phyloP scores from a whole-genome alignment of 2,113 vertebrate species.

The Scophthalmus maximus region DNA sequence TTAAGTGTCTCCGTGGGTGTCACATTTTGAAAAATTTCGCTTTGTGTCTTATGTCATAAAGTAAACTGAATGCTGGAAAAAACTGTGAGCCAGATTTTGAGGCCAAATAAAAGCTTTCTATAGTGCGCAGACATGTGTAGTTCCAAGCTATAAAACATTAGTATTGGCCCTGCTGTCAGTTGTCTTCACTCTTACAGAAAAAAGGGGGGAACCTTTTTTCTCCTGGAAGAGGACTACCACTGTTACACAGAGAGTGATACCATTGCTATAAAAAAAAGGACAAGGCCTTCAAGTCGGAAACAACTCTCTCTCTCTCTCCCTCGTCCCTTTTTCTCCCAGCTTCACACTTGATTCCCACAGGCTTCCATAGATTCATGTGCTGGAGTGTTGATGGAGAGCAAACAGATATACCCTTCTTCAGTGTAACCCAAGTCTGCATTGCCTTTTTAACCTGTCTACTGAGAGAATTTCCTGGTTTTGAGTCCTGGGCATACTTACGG shows the following conservation, averaged over 20 bases:
- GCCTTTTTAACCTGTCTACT: conserved; percentile 60
- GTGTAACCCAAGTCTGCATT: conserved; percentile 48
- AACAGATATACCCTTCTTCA: conserved; percentile 56
- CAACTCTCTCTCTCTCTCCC: conserved; percentile 28
- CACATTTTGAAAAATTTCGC: conserved; percentile 41
- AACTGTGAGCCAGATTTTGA: conserved; percentile 36
- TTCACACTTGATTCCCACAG: conserved; percentile 73
- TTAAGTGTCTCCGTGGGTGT: conserved; percentile 28
- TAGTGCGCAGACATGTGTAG: conserved; percentile 43
- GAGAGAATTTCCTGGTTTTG: conserved; percentile 60
- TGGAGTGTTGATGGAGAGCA: conserved; percentile 66
- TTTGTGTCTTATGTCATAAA: conserved; percentile 15
- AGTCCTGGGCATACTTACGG: conserved; percentile 8
- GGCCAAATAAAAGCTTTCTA: conserved; percentile 25
- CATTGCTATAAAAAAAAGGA: conserved; percentile 56
- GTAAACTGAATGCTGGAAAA: conserved; percentile 20
- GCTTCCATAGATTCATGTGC: conserved; percentile 68
- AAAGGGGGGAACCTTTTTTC: conserved; percentile 37
- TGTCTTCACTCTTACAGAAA: conserved; percentile 28
- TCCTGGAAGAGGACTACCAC: too few species aligned
- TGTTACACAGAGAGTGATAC: conserved; percentile 68
- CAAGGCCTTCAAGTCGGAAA: conserved; percentile 56
- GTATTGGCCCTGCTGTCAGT: conserved; percentile 48
- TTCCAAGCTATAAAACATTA: conserved; percentile 27
- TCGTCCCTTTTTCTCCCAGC: conserved; percentile 41